Base-by-base conservation (phyloP, 1,140 invertebrate genomes). In the Lycorma delicatula region DNA sequence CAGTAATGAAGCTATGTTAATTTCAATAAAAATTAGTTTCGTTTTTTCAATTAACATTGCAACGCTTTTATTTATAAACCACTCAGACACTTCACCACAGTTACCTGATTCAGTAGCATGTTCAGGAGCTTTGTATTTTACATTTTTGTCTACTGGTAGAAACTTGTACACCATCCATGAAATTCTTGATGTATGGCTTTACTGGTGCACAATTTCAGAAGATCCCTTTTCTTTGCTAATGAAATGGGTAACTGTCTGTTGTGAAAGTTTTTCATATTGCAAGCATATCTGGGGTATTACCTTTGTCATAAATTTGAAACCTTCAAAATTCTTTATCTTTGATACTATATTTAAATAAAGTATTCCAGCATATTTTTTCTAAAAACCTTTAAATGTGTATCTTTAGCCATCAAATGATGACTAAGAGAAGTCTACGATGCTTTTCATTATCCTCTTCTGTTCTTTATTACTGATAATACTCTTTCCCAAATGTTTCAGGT, bases 191-290 rank as follows among this genome's bases (percentile, higher is more conserved):
- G 41, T 16, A 44, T 44, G 18, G 3, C 41, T 44, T 22, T 22
- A 20, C 16, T 44, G 18, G 18, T 44, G 23, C 41, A 44, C 18
- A 44, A 22, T 44, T 44, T 44, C 16, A 44, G 16, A 20, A 44
- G 23, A 22, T 44, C n/a, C 18, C 23, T 44, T 16, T 44, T 20
- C 13, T 44, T 44, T 44, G 41, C 41, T 20, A 22, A 44, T 7
- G 41, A 44, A 22, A 44, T 44, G 18, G 41, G 41, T 44, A 44
- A 44, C 41, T 44, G 41, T 20, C 41, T 44, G 41, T 44, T 44
- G 3, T 44, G 23, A 44, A 22, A 44, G 41, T 16, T 20, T 16
- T 44, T 22, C 18, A 22, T 44, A 22, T 44, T 16, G 23, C 41
- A 44, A 20, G 18, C 18, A 20, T 44, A 44, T 44, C 23, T 44